Base-by-base conservation (phyloP, 2,888 invertebrate species). In the Heliconius sara region DNA sequence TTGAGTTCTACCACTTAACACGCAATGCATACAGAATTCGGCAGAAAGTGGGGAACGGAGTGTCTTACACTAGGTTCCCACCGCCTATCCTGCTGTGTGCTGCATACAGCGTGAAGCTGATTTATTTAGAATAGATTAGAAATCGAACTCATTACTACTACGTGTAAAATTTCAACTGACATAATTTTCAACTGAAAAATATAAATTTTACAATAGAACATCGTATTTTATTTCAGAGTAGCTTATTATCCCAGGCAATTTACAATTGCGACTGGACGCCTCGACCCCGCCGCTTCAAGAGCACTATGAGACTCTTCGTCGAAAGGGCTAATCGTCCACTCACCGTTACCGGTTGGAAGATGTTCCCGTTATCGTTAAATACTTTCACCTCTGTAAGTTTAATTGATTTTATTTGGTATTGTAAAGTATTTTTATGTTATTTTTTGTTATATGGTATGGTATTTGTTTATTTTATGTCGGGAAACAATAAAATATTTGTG, bases 351-450 rank as follows among this genome's bases (percentile, higher is more conserved):
- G 92, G 89, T 3, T 89, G 90, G 79, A 93, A 92, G 83, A 92
- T 92, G 91, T 92, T 93, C 81, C 87, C 88, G 30, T 85, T 94
- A 10, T 91, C 92, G 43, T 86, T 94, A 6, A 83, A 81, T 39
- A 91, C 92, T 73, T 94, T 93, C 84, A 89, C 91, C 81, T 91
- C 91, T 83, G 93, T 93, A 87, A 88, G 89, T 89, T 74, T 27
- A 79, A 78, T 39, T 2, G 27, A 2, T 65, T 30, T 65, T 12
- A 5, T 65, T 75, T 65, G 13, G n/a, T 30, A 66, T 22, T 75
- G 0, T 25, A 12, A 19, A 2, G 30, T 13, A n/a, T 57, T 30
- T n/a, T n/a, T 22, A 3, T 60, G 3, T n/a, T 22, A 22, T 19
- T 60, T 39, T 1, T 39, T 39, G 9, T 39, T 39, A 39, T 39